These are phyloP conservation scores for Drosophila melanogaster DNA, from an alignment of 1,140 invertebrate genomes.

Conservation along the genomic window Release_6_plus_ISO1_MT NT_033777.3:28633501-28634000, in stretches of 20 bases:
- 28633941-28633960: too few species aligned
- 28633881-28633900: background rate
- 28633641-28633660: constrained; percentile 68
- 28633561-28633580: background rate
- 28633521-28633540: constrained; percentile 69
- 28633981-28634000: too few species aligned
- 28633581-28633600: constrained; percentile 22
- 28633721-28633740: constrained; percentile 72
- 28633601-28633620: constrained; percentile 47
- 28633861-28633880: background rate
- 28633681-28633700: constrained; percentile 50
- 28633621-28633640: constrained; percentile 28
- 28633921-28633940: background rate
- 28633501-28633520: constrained; percentile 70
- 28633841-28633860: background rate
- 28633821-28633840: background rate
- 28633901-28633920: background rate
- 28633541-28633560: constrained; percentile 12
- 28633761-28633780: constrained; percentile 24
- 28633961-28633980: too few species aligned
- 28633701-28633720: constrained; percentile 69
- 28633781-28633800: constrained; percentile 16
- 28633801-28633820: background rate
- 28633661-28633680: constrained; percentile 68
- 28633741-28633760: constrained; percentile 37